Evolutionary conservation across 2,888 invertebrate species (phyloP), one percentile per base, ranked within the genome.

Genomic region (Lasioglossum figueresi): DNA sequence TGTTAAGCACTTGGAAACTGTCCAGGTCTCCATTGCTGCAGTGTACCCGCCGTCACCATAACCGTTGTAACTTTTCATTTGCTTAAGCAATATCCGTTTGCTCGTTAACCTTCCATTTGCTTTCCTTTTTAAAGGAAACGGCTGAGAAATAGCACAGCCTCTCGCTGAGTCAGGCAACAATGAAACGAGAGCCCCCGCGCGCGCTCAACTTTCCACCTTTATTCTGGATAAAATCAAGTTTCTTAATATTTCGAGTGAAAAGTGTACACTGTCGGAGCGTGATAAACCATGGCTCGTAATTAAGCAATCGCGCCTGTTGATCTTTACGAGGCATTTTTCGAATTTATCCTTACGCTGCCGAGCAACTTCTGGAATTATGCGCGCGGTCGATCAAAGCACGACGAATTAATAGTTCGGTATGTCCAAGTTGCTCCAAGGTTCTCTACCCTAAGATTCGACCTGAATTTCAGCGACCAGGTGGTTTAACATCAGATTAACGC

Each of bases 401-500:
- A 85, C n/a, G 59, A 82, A 80, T 89, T 90, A 90, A 79, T 70
- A 77, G 72, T 77, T 77, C 68, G 31, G 27, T 14, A 12, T 52
- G 80, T 73, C 77, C 75, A 48, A n/a, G 66, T 76, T 70, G 75
- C 81, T 73, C 66, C 59, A 23, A 76, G 81, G 27, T 82, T 85
- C 74, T 79, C 81, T 72, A 59, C 48, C 56, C 59, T 16, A 68
- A 77, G 79, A 80, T 79, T 82, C 80, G 10, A 70, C 52, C 6
- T 12, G 37, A 71, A 63, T 83, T 75, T 80, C 81, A 52, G 76
- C 76, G 76, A 56, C 72, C 85, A 83, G 79, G 43, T 90, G 83
- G 85, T 82, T 89, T 84, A 89, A 80, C 82, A 81, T 70, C 83
- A 70, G 89, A 89, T 91, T 89, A 90, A 77, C 66, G 76, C 52